Evolutionary conservation across 1,140 invertebrate genomes (phyloP).

Genomic region (Anastatus disparis): DNA sequence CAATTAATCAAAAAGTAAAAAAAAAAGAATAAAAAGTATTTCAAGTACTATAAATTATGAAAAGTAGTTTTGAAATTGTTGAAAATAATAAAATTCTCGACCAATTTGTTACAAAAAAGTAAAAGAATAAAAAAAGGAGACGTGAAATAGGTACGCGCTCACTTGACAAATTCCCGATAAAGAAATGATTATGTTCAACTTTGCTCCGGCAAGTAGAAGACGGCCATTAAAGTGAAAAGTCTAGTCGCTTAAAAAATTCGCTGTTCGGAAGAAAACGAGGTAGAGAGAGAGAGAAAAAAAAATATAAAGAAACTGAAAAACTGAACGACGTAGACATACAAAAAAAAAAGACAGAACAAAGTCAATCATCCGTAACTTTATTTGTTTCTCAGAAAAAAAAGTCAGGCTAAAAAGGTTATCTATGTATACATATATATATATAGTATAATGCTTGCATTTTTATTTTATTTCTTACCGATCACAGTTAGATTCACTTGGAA

Average conservation of each 20-base stretch:
- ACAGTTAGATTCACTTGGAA: slow-evolving; percentile 90
- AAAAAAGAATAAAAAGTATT: too few relatives aligned
- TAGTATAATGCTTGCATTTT: background rate
- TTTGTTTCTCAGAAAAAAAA: background rate
- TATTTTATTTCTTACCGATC: too few relatives aligned
- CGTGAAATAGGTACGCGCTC: too few relatives aligned
- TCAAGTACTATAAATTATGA: background rate
- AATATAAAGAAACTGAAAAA: too few relatives aligned
- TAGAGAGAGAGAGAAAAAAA: background rate
- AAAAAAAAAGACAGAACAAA: background rate
- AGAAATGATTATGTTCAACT: slow-evolving; percentile 8
- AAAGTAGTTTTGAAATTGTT: background rate
- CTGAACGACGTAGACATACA: too few relatives aligned
- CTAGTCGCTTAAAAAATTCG: background rate
- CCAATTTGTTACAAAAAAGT: too few relatives aligned
- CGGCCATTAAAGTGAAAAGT: slow-evolving; percentile 4
- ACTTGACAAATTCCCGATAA: slow-evolving; percentile 18
- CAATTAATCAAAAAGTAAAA: too few relatives aligned
- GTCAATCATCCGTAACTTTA: background rate
- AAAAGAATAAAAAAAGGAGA: too few relatives aligned
- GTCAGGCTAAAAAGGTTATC: background rate
- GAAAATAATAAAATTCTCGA: background rate
- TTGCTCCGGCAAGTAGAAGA: background rate
- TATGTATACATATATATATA: background rate
- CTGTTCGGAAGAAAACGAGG: background rate